Evolutionary conservation across 2,797 vertebrate genomes (phyloP).

Genomic region (Spinus olivaceus): DNA sequence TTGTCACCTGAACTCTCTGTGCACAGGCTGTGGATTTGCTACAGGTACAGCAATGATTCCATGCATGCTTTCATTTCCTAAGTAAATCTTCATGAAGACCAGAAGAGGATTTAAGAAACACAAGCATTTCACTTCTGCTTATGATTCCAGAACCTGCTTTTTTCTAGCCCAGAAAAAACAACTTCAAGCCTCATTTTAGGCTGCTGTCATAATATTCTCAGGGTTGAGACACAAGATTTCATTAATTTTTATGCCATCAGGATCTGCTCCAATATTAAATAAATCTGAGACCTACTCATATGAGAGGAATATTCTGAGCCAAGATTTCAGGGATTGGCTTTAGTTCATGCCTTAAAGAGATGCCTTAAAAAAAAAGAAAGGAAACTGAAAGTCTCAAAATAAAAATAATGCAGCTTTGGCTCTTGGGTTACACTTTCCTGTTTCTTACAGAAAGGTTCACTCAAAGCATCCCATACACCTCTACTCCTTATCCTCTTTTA

Average conservation of each 20-base stretch:
- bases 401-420: not conserved
- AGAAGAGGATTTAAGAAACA: not conserved
- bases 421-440: not conserved
- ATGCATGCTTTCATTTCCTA: not conserved
- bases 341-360: not conserved
- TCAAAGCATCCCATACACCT: not conserved
- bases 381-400: not conserved
- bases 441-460: not conserved
- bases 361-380: not conserved
- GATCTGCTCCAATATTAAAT: not conserved
- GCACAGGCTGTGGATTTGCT: not conserved
- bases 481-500: not conserved
- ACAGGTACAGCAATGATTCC: not conserved
- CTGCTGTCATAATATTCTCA: slow-evolving; percentile 15
- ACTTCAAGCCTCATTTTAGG: not conserved
- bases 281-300: not conserved
- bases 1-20: not conserved
- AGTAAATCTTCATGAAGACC: not conserved
- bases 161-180: not conserved
- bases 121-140: not conserved
- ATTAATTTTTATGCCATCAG: not conserved
- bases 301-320: not conserved
- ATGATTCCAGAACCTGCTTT: not conserved
- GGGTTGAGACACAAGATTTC: not conserved
- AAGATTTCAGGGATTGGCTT: not conserved